Evolutionary conservation across 1,140 invertebrate species (phyloP).

Genomic region (Solenopsis fugax): DNA sequence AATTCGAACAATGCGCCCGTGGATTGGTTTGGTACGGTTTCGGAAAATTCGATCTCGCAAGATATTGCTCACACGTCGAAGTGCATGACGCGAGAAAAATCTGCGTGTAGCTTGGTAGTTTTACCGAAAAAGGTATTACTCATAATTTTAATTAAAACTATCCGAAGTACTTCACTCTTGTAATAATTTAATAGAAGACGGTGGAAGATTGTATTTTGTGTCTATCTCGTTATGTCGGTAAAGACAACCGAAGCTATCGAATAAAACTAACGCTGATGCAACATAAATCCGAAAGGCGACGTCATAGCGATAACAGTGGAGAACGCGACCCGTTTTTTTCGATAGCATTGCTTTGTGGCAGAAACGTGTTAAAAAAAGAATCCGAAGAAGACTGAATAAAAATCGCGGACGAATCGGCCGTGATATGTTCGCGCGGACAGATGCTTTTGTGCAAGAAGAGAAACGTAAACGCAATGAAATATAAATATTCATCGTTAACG

Average conservation of each 20-base stretch:
- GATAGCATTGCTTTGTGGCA: conserved; percentile 12
- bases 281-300: neutral
- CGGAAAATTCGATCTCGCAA: neutral
- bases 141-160: neutral
- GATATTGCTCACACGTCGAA: neutral
- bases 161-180: neutral
- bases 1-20: neutral
- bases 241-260: neutral
- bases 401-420: conserved; percentile 30
- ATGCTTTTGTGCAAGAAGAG: neutral
- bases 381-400: neutral
- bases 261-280: neutral
- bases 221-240: neutral
- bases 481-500: conserved; percentile 53
- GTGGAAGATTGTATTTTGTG: neutral
- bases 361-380: conserved; percentile 26
- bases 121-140: neutral
- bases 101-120: neutral
- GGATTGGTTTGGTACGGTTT: neutral
- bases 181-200: neutral
- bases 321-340: conserved; percentile 19
- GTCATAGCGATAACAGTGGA: neutral
- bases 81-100: neutral
- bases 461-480: conserved; percentile 8
- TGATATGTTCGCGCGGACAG: conserved; percentile 5